Conservation (phyloP, 2,113 vertebrate genomes). For the Microtus pennsylvanicus region DNA sequence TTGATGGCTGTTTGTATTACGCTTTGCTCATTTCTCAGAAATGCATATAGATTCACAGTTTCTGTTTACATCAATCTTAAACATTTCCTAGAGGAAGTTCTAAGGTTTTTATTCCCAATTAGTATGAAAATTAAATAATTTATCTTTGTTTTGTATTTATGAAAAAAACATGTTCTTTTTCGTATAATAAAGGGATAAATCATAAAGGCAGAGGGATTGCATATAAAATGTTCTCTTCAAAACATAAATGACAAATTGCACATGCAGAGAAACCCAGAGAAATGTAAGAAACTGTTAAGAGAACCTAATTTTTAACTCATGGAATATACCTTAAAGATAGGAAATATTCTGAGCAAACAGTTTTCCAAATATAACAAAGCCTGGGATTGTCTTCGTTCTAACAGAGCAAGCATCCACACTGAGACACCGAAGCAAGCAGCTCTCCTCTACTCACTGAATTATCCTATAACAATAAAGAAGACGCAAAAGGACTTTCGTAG, state of each 20-base stretch:
- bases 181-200: background rate
- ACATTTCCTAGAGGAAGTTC: background rate
- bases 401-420: background rate
- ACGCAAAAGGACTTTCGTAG: background rate
- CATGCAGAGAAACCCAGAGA: background rate
- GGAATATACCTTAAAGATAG: constrained; percentile 1
- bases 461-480: background rate
- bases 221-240: background rate
- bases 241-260: background rate
- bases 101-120: background rate
- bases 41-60: background rate
- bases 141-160: background rate
- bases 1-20: background rate
- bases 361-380: constrained; percentile 26
- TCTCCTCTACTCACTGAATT: background rate
- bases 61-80: background rate
- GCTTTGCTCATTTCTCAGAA: background rate
- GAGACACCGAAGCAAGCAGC: background rate
- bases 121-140: background rate
- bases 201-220: background rate
- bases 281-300: constrained; percentile 45
- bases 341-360: background rate
- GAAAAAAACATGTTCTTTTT: background rate
- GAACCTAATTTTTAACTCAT: constrained; percentile 12
- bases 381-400: background rate